Evolutionary conservation across 2,888 invertebrate genomes (phyloP).

Genomic region (Drosophila stalkeri): DNA sequence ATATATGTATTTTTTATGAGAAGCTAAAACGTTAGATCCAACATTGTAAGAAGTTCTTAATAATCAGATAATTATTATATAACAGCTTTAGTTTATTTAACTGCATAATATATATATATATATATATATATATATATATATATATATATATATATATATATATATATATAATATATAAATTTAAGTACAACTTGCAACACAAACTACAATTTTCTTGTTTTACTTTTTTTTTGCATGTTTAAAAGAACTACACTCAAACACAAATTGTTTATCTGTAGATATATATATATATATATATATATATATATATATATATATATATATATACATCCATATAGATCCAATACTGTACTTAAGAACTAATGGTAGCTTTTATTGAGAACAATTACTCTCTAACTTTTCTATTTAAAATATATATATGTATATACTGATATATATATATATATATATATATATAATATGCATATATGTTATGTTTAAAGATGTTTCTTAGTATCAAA

Average conservation of each 20-base stretch:
- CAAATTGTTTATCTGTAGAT: constrained; percentile 14
- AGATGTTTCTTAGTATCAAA: constrained; percentile 43
- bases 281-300: constrained; percentile 40
- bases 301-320: constrained; percentile 39
- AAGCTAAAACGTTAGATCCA: constrained; percentile 69
- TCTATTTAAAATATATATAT: constrained; percentile 42
- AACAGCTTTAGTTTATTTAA: constrained; percentile 17
- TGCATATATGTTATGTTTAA: constrained; percentile 18
- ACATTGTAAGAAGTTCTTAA: constrained; percentile 51
- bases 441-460: constrained; percentile 18
- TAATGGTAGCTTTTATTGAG: constrained; percentile 51
- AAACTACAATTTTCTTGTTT: constrained; percentile 31
- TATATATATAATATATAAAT: constrained; percentile 12
- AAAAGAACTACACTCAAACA: constrained; percentile 43
- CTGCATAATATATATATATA: constrained; percentile 19
- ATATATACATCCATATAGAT: constrained; percentile 38
- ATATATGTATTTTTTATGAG: constrained; percentile 51
- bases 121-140: constrained; percentile 22
- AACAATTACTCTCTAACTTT: background rate
- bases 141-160: constrained; percentile 34
- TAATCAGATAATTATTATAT: constrained; percentile 37
- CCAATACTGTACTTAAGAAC: constrained; percentile 51
- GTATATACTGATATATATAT: constrained; percentile 14
- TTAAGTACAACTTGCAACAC: constrained; percentile 48
- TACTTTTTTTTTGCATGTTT: constrained; percentile 14